Conservation (phyloP, 2,797 vertebrate species). For the Echeneis naucrates region DNA sequence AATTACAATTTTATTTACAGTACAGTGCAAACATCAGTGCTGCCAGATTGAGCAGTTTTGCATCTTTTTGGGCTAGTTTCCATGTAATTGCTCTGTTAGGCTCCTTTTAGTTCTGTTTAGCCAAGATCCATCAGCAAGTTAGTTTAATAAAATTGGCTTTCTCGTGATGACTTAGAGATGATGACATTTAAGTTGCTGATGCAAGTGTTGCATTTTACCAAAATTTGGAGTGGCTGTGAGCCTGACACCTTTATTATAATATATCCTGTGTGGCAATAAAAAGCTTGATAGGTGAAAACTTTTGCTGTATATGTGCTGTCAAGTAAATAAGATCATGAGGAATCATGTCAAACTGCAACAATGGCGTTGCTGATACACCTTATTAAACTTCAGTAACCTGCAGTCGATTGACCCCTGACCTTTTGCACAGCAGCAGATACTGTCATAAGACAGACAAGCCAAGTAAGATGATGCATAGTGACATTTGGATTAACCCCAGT, state of each 20-base stretch:
- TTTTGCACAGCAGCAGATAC: slow-evolving; percentile 18
- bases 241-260: too few relatives aligned
- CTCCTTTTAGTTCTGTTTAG: background rate
- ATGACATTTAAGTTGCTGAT: too few relatives aligned
- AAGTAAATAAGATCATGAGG: slow-evolving; percentile 28
- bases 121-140: too few relatives aligned
- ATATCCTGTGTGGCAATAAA: too few relatives aligned
- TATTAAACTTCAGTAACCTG: slow-evolving; percentile 57
- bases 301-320: background rate
- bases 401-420: slow-evolving; percentile 57
- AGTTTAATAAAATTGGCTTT: too few relatives aligned
- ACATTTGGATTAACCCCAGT: slow-evolving; percentile 76
- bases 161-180: too few relatives aligned
- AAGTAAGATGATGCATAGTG: slow-evolving; percentile 75
- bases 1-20: slow-evolving; percentile 11
- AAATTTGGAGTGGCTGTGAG: too few relatives aligned
- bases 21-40: background rate
- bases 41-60: background rate
- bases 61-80: background rate
- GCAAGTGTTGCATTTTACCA: too few relatives aligned
- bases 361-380: slow-evolving; percentile 17
- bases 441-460: slow-evolving; percentile 49
- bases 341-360: slow-evolving; percentile 40
- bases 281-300: background rate
- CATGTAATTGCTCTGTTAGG: background rate